Base-by-base conservation (phyloP, 2,888 invertebrate genomes). In the Epinotia ramella region DNA sequence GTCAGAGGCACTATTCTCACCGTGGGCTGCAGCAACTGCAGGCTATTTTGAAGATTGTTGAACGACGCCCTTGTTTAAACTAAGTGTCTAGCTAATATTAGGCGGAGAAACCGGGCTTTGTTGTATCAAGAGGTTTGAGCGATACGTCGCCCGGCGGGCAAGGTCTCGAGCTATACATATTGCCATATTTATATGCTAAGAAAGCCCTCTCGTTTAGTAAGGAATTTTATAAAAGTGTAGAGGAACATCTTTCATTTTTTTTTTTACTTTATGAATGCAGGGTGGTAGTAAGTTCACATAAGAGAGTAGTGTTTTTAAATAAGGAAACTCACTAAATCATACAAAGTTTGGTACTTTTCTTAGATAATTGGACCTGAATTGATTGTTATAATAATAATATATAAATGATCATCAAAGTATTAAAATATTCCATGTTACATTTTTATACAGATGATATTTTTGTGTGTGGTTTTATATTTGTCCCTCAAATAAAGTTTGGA, bases 1-100 rank as follows among this genome's bases (percentile, higher is more conserved):
- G 79, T 82, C 82, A 81, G 77, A 73, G 63, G 72, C 74, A 76
- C 71, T 70, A 63, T 77, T 77, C 70, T 77, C 60, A 62, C 60
- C 59, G 67, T 75, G 20, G 46, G 49, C 73, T 68, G 77, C 69
- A 66, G 62, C 57, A 68, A 62, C 60, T 77, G 73, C 63, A 77
- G 65, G 73, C 72, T 80, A 78, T 79, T 80, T 78, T 78, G 73
- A 77, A 79, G 77, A 75, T 71, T 62, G 64, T 77, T 73, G 63
- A 70, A 64, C 33, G 63, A 62, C 60, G 73, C 71, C 63, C 69
- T 77, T 78, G 70, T 77, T 77, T 75, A 71, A 73, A 65, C 70
- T 77, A 67, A 74, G 77, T 71, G 67, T 62, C 40, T 53, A 56
- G 64, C 73, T 74, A 77, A 74, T 74, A 77, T 71, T 77, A 74